Percentiles rank a stretch among this genome's conserved stretches.
These are phyloP conservation scores for Azemiops feae DNA, from an alignment of 2,113 vertebrate species.

Conservation along the genomic window DNA sequence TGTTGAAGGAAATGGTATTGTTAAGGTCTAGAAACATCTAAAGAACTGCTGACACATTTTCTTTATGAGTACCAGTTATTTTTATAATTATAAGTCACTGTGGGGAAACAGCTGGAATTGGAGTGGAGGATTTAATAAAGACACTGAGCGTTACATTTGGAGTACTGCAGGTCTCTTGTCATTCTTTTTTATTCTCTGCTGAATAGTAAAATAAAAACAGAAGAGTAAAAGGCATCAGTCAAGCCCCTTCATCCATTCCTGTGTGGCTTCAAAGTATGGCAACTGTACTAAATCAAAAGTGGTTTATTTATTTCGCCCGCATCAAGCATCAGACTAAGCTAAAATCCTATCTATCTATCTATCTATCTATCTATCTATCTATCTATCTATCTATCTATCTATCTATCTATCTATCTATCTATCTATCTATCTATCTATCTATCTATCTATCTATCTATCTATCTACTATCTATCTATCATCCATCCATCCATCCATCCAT, in stretches of 20 bases:
- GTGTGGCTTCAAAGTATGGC: neutral
- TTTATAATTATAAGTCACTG: slow-evolving; percentile 5
- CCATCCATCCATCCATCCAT: too few relatives aligned
- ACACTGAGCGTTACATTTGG: neutral
- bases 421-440: too few relatives aligned
- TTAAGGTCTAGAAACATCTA: neutral
- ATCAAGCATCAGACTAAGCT: neutral
- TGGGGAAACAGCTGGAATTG: neutral
- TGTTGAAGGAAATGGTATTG: neutral
- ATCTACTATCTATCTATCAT: too few relatives aligned
- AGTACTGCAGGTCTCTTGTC: neutral
- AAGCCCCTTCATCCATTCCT: neutral
- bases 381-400: too few relatives aligned
- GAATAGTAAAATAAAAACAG: neutral
- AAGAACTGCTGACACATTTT: neutral
- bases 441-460: too few relatives aligned
- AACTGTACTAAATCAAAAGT: neutral
- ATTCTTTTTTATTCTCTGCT: neutral
- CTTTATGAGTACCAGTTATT: neutral
- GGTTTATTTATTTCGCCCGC: neutral
- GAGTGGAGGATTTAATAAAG: neutral
- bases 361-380: too few relatives aligned
- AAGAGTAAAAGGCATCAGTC: neutral
- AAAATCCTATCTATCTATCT: neutral
- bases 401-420: too few relatives aligned